Base-by-base conservation (phyloP, 1,140 invertebrate species). In the Sycophila sp. region DNA sequence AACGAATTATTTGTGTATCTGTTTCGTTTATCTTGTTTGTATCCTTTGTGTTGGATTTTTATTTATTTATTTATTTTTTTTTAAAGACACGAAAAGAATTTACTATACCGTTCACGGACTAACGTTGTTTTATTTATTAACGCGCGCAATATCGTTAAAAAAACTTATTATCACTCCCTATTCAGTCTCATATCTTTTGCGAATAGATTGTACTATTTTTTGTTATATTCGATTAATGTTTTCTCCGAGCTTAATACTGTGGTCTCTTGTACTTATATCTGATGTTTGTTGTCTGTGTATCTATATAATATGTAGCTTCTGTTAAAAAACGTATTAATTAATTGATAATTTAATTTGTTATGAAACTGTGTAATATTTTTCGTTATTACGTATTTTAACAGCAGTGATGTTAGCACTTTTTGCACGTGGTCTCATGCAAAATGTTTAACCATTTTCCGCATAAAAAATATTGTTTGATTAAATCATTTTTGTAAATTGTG, bases 341-440 rank as follows among this genome's bases (percentile, higher is more conserved):
- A 49, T 30, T n/a, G n/a, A 55, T 24, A 17, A 15, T n/a, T 15
- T 6, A 55, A 28, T 55, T 2, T 28, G n/a, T 55, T 24, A 30
- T 55, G 4, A 11, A 55, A 19, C 28, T 59, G 40, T 69, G 11
- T 19, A 67, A 45, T 32, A n/a, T 28, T 0, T 19, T 56, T 36
- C 10, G 13, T 51, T 2, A 60, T 36, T 59, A 55, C 47, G 30
- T 55, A 15, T 62, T 69, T 69, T 55, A 63, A 55, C 47, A 55
- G 32, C 1, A 69, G 59, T 47, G n/a, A 56, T 55, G 34, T 45
- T 62, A 72, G 65, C 71, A 68, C 71, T 58, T 62, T 13, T 67
- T 58, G 64, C 64, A 68, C 71, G 59, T 68, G 58, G 24, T 47
- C 36, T 64, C 11, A 62, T 56, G 13, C n/a, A 38, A 58, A 58